Evolutionary conservation across 1,140 invertebrate genomes (phyloP).

Genomic region (Cydia splendana): DNA sequence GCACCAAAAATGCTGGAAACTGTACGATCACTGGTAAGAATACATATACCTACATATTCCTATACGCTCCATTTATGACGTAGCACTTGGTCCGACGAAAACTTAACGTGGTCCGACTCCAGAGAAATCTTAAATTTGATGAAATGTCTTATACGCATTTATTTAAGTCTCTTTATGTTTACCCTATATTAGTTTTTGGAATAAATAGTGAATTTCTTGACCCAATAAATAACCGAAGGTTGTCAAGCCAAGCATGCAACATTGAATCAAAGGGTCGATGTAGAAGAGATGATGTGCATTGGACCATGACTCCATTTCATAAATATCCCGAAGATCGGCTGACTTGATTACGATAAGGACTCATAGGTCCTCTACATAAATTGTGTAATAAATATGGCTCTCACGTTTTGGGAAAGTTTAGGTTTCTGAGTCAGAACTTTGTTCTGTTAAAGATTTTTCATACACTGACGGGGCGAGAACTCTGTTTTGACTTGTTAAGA

Average conservation of each 20-base stretch:
- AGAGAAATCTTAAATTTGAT: too few relatives aligned
- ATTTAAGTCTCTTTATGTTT: too few relatives aligned
- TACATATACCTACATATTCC: too few relatives aligned
- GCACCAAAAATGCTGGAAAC: too few relatives aligned
- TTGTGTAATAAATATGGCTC: neutral
- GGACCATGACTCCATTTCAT: neutral
- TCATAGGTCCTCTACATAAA: neutral
- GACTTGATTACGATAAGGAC: neutral
- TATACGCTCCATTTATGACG: too few relatives aligned
- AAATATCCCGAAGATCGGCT: constrained; percentile 1
- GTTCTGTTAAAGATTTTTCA: too few relatives aligned
- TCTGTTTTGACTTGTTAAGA: too few relatives aligned
- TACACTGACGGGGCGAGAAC: too few relatives aligned
- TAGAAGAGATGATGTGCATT: neutral
- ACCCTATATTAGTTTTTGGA: neutral
- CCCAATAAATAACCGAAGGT: neutral
- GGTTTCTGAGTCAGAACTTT: neutral
- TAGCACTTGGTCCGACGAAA: too few relatives aligned
- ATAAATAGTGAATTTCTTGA: neutral
- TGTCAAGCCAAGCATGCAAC: constrained; percentile 8
- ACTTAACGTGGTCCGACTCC: too few relatives aligned
- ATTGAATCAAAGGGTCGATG: constrained; percentile 13
- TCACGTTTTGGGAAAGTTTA: neutral
- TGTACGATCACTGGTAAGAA: too few relatives aligned
- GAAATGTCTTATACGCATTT: too few relatives aligned